Percentiles rank a stretch among this genome's conserved stretches.
phyloP scores from a whole-genome alignment of 2,797 vertebrate genomes.

The Coregonus sp. region DNA sequence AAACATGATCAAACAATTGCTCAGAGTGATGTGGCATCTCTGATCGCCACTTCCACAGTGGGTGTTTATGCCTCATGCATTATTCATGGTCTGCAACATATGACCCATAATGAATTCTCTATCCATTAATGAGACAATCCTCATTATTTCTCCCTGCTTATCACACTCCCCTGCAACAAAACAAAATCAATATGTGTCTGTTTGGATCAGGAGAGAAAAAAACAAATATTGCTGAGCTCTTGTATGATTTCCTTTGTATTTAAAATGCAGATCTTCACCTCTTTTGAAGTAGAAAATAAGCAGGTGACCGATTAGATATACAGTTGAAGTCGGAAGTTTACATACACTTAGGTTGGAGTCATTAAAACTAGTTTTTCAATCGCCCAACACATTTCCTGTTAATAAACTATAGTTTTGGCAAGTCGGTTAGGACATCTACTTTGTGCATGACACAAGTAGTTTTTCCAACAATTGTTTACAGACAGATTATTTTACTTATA shows the following conservation, averaged over 20 bases:
- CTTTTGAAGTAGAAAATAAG: constrained; percentile 18
- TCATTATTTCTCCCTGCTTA: constrained; percentile 53
- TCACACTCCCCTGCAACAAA: constrained; percentile 43
- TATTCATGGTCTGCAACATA: constrained; percentile 56
- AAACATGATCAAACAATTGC: constrained; percentile 47
- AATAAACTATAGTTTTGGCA: too few species aligned
- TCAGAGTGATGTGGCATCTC: constrained; percentile 29
- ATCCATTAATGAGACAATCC: constrained; percentile 64
- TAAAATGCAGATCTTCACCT: constrained; percentile 36
- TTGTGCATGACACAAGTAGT: too few species aligned
- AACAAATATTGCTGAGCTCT: too few species aligned
- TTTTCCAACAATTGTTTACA: too few species aligned
- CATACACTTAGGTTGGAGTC: too few species aligned
- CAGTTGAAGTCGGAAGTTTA: too few species aligned
- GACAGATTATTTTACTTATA: too few species aligned
- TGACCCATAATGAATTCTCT: constrained; percentile 56
- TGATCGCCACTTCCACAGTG: constrained; percentile 33
- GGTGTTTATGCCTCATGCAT: constrained; percentile 61
- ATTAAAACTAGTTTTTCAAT: too few species aligned
- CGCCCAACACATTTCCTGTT: too few species aligned
- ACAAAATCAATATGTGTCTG: constrained; percentile 68
- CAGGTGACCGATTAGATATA: constrained; percentile 53
- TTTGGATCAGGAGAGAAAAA: constrained; percentile 26
- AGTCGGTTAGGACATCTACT: too few species aligned
- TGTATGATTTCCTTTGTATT: too few species aligned